These are phyloP conservation scores for Diarsia rubi DNA, from an alignment of 2,888 invertebrate genomes.

Conservation along the genomic window DNA sequence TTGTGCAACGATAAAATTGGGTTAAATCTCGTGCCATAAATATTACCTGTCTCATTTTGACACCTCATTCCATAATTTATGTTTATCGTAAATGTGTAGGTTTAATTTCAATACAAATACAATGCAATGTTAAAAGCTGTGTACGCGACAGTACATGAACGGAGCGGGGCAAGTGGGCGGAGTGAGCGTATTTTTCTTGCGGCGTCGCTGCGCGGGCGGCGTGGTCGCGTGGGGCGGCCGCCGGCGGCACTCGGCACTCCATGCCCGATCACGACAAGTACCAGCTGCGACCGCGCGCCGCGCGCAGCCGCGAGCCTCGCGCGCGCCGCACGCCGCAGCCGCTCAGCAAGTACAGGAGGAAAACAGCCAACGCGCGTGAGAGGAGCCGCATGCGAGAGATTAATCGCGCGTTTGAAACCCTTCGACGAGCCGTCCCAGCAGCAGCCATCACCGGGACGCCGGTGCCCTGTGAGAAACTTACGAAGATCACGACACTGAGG, in stretches of 20 bases:
- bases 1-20: neutral
- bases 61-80: slow-evolving; percentile 44
- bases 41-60: slow-evolving; percentile 33
- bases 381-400: slow-evolving; percentile 97
- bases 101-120: slow-evolving; percentile 61
- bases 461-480: slow-evolving; percentile 94
- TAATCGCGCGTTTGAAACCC: slow-evolving; percentile 96
- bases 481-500: slow-evolving; percentile 96
- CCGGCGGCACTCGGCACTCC: slow-evolving; percentile 84
- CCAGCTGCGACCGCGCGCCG: slow-evolving; percentile 89
- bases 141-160: slow-evolving; percentile 84
- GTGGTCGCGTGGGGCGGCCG: slow-evolving; percentile 69
- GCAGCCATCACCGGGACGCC: slow-evolving; percentile 88
- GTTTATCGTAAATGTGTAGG: slow-evolving; percentile 53
- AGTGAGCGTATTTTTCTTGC: slow-evolving; percentile 83
- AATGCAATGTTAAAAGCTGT: slow-evolving; percentile 60
- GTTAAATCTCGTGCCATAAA: slow-evolving; percentile 7
- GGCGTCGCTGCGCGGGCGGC: slow-evolving; percentile 78
- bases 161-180: slow-evolving; percentile 86
- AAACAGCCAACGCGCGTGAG: slow-evolving; percentile 97
- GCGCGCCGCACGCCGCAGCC: slow-evolving; percentile 93
- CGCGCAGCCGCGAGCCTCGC: slow-evolving; percentile 87
- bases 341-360: slow-evolving; percentile 96
- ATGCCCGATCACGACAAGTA: slow-evolving; percentile 91
- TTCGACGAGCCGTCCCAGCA: slow-evolving; percentile 94